These are phyloP conservation scores for Elymnias hypermnestra DNA, from an alignment of 1,140 invertebrate genomes.

Conservation along the genomic window DNA sequence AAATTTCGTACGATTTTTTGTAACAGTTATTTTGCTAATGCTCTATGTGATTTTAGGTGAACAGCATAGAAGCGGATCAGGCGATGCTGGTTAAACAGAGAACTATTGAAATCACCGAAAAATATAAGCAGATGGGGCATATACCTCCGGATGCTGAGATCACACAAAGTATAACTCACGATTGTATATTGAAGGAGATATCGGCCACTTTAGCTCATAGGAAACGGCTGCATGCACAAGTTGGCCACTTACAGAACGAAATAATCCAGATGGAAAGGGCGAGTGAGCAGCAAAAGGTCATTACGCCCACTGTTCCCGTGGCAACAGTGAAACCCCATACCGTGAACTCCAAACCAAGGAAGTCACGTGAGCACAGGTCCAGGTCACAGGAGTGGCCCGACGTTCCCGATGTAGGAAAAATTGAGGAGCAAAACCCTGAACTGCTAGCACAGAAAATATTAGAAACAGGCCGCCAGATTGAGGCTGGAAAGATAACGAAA, in stretches of 20 bases:
- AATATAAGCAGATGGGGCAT: constrained; percentile 77
- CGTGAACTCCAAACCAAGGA: constrained; percentile 75
- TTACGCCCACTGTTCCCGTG: constrained; percentile 72
- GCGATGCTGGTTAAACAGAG: constrained; percentile 80
- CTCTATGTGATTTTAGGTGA: constrained; percentile 48
- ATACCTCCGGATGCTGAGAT: constrained; percentile 74
- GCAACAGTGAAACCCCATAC: constrained; percentile 68
- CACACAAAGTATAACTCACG: constrained; percentile 82
- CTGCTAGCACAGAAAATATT: constrained; percentile 92
- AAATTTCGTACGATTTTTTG: neutral
- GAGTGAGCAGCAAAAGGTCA: constrained; percentile 80
- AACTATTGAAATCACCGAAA: constrained; percentile 82
- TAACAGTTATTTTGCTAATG: constrained; percentile 16
- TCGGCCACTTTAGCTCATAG: constrained; percentile 86
- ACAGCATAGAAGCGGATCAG: constrained; percentile 83
- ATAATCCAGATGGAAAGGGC: constrained; percentile 84
- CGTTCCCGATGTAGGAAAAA: constrained; percentile 91
- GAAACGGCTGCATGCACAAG: constrained; percentile 87
- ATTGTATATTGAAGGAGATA: constrained; percentile 90
- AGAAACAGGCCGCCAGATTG: constrained; percentile 90
- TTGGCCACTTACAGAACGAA: constrained; percentile 85
- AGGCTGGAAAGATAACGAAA: constrained; percentile 82
- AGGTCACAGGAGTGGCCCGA: constrained; percentile 93
- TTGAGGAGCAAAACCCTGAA: constrained; percentile 94
- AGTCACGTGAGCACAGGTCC: constrained; percentile 83